phyloP scores from a whole-genome alignment of 2,797 vertebrate genomes.

The Okamejei kenojei region DNA sequence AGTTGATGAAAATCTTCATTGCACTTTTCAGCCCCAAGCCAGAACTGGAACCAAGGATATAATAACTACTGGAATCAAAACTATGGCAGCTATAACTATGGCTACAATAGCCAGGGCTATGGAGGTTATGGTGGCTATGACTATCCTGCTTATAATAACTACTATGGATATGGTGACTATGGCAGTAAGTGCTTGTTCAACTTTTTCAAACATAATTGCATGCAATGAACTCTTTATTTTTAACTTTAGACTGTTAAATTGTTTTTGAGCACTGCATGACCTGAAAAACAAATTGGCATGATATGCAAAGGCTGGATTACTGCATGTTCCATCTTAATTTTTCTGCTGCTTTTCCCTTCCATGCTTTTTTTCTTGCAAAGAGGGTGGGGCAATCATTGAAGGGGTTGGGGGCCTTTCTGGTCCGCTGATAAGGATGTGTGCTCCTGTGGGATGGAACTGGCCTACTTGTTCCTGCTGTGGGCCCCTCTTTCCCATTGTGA shows the following conservation, averaged over 20 bases:
- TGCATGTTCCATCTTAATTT: conserved; percentile 33
- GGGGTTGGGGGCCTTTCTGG: conserved; percentile 24
- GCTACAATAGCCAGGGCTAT: conserved; percentile 94
- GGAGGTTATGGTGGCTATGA: conserved; percentile 93
- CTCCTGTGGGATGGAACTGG: conserved; percentile 38
- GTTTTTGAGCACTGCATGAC: conserved; percentile 35
- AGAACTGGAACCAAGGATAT: conserved; percentile 95
- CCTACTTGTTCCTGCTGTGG: conserved; percentile 36
- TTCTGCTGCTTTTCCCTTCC: conserved; percentile 37
- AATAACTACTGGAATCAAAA: conserved; percentile 97
- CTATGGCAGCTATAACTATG: conserved; percentile 86
- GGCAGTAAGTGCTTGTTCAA: conserved; percentile 72
- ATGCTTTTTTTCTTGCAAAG: conserved; percentile 32
- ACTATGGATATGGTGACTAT: conserved; percentile 96
- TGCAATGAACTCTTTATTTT: conserved; percentile 14
- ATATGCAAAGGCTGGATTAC: conserved; percentile 31
- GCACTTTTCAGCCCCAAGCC: conserved; percentile 74
- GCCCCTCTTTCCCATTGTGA: conserved; percentile 23
- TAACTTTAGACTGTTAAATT: neutral
- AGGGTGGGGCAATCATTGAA: conserved; percentile 36
- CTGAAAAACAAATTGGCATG: conserved; percentile 24
- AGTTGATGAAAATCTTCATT: conserved; percentile 3
- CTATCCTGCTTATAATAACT: conserved; percentile 98
- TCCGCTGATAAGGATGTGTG: conserved; percentile 37
- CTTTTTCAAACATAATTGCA: conserved; percentile 31